Conservation (phyloP, 2,888 invertebrate genomes). For the Drosophila falleni region DNA sequence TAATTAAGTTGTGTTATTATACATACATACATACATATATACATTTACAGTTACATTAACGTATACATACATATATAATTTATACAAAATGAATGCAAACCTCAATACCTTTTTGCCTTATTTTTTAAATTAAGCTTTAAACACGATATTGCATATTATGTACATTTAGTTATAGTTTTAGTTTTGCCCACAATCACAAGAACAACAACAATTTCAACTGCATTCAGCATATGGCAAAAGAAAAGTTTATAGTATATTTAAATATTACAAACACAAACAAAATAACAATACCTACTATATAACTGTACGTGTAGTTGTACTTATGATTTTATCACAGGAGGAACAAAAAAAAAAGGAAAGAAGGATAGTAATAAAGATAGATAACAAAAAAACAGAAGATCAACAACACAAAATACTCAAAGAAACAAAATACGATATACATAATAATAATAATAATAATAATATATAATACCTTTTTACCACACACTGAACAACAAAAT, state of each 20-base stretch:
- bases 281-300: conserved; percentile 38
- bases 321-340: conserved; percentile 67
- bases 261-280: conserved; percentile 37
- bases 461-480: conserved; percentile 57
- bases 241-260: conserved; percentile 31
- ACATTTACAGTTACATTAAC: conserved; percentile 5
- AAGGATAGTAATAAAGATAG: too few species aligned
- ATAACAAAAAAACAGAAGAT: conserved; percentile 33
- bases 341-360: neutral
- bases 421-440: conserved; percentile 49
- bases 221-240: conserved; percentile 28
- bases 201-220: conserved; percentile 26
- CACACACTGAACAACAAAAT: conserved; percentile 72
- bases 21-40: conserved; percentile 20
- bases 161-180: conserved; percentile 63
- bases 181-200: conserved; percentile 44
- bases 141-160: conserved; percentile 36
- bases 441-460: conserved; percentile 33
- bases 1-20: conserved; percentile 52
- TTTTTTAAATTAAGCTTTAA: conserved; percentile 72
- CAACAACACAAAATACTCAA: conserved; percentile 69
- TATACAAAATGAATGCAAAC: conserved; percentile 59
- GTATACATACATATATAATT: conserved; percentile 27
- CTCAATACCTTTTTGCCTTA: conserved; percentile 77
- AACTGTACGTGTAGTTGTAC: conserved; percentile 71